Conservation (phyloP, 2,113 vertebrate species). For the Scolopax mira region DNA sequence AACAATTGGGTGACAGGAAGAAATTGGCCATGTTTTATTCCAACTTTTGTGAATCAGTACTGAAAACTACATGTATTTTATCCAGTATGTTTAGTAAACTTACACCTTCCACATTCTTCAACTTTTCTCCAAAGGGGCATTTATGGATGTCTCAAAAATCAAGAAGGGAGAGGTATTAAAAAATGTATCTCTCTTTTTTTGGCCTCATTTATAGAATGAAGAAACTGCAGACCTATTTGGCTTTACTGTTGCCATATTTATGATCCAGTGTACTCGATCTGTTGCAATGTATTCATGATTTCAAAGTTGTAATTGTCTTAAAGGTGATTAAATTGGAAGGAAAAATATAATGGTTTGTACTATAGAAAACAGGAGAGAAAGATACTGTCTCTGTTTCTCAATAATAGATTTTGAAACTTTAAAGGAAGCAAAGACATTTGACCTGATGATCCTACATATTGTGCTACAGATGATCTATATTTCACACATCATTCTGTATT, state of each 20-base stretch:
- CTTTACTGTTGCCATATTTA: not conserved
- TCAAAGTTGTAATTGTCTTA: not conserved
- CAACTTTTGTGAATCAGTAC: not conserved
- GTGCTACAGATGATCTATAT: not conserved
- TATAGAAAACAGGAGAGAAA: not conserved
- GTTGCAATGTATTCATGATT: not conserved
- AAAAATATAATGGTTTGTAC: not conserved
- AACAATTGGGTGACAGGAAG: not conserved
- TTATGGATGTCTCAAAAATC: not conserved
- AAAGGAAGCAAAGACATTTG: not conserved
- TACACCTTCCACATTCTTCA: not conserved
- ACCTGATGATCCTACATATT: accelerated
- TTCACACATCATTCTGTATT: not conserved
- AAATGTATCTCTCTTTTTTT: not conserved
- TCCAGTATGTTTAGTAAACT: not conserved
- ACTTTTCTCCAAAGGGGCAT: not conserved
- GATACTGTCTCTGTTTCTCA: not conserved
- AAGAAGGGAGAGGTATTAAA: not conserved
- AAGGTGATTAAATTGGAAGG: not conserved
- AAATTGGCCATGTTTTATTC: not conserved
- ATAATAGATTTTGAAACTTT: not conserved
- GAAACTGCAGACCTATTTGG: not conserved
- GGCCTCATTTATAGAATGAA: not conserved
- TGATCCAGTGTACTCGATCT: not conserved
- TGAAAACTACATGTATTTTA: not conserved